Evolutionary conservation across 2,113 vertebrate genomes (phyloP).

Genomic region (Calonectris borealis): DNA sequence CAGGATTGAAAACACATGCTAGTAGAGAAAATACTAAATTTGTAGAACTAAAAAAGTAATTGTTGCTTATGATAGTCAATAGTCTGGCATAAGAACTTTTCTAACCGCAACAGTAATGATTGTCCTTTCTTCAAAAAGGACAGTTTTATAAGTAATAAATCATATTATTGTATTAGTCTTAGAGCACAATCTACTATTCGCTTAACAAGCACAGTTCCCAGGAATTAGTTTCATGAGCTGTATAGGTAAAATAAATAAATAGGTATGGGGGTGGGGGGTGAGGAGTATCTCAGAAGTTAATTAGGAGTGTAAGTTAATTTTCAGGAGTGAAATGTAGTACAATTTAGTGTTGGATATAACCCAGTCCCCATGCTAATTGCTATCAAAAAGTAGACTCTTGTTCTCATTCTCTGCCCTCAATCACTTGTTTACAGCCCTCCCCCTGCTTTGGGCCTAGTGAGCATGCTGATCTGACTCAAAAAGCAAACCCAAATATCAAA

Average conservation of each 20-base stretch:
- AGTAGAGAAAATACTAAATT: neutral
- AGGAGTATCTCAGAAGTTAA: neutral
- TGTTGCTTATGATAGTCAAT: neutral
- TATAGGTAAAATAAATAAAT: neutral
- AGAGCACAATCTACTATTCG: neutral
- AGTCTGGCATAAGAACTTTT: neutral
- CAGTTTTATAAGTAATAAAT: neutral
- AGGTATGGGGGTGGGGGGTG: fast-evolving
- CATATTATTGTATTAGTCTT: neutral
- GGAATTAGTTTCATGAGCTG: neutral
- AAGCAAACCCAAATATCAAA: neutral
- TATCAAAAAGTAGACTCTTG: neutral
- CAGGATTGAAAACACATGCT: neutral
- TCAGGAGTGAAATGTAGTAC: neutral
- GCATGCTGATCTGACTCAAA: neutral
- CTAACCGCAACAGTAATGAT: neutral
- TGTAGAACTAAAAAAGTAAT: neutral
- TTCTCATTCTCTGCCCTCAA: neutral
- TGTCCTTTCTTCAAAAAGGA: neutral
- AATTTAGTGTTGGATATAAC: neutral
- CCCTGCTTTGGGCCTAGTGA: neutral
- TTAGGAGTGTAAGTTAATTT: neutral
- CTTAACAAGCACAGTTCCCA: neutral
- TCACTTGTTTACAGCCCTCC: neutral
- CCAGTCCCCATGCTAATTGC: fast-evolving